Percentiles rank a stretch among this genome's conserved stretches.
Evolutionary conservation across 1,140 invertebrate genomes (phyloP).

Genomic region (Drosophila setifemur): DNA sequence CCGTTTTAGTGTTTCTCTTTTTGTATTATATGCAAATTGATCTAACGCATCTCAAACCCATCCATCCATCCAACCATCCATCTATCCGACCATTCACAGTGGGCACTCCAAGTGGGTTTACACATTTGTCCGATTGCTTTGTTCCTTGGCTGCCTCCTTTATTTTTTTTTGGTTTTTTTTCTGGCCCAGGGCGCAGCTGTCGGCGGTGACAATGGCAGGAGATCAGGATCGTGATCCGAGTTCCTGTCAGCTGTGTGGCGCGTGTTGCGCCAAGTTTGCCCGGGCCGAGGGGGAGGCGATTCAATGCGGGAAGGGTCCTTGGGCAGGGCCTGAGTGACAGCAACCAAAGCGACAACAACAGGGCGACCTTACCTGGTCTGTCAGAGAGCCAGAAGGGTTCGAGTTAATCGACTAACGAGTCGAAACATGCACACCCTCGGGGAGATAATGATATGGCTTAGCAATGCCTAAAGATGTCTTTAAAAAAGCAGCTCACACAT

Average conservation of each 20-base stretch:
- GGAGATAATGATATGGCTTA: not conserved
- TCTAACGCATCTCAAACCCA: constrained; percentile 16
- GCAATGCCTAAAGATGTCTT: too few species aligned
- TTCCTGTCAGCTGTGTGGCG: constrained; percentile 67
- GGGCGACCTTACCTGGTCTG: not conserved
- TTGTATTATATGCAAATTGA: constrained; percentile 70
- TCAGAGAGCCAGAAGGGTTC: not conserved
- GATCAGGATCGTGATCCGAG: constrained; percentile 45
- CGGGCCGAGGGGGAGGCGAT: constrained; percentile 11
- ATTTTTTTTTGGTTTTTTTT: not conserved
- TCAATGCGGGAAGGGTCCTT: not conserved
- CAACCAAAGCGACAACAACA: constrained; percentile 23
- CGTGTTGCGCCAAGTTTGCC: constrained; percentile 39
- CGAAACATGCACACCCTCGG: not conserved
- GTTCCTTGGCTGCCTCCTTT: constrained; percentile 14
- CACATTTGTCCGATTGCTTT: constrained; percentile 15
- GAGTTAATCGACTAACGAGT: not conserved
- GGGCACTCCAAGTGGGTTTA: constrained; percentile 28
- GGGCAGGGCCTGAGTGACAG: constrained; percentile 42
- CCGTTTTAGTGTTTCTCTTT: constrained; percentile 65
- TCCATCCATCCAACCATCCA: not conserved
- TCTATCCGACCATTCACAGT: not conserved
- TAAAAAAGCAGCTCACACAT: too few species aligned
- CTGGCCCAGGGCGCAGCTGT: constrained; percentile 40
- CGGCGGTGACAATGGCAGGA: constrained; percentile 19